These are phyloP conservation scores for Trimorus sp. DNA, from an alignment of 2,888 invertebrate genomes.

Conservation along the genomic window DNA sequence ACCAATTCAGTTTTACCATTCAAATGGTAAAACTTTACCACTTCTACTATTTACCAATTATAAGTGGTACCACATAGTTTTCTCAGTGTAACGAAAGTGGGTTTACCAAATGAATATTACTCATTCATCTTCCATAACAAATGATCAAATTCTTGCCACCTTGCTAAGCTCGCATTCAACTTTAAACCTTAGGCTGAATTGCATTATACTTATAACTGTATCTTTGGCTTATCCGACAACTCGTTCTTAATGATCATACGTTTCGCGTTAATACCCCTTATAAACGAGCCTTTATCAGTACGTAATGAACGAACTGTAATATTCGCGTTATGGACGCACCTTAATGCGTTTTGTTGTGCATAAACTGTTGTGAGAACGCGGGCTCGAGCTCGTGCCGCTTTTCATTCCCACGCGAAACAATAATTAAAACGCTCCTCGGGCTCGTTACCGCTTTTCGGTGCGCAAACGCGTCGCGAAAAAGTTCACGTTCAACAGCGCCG, in stretches of 20 bases:
- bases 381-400: not conserved
- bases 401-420: slow-evolving; percentile 4
- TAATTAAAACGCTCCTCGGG: slow-evolving; percentile 19
- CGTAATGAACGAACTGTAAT: slow-evolving; percentile 29
- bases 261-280: slow-evolving; percentile 19
- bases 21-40: too few species aligned
- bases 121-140: too few species aligned
- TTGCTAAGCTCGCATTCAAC: too few species aligned
- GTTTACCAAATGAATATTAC: too few species aligned
- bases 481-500: not conserved
- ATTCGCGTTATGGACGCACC: slow-evolving; percentile 26
- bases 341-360: slow-evolving; percentile 20
- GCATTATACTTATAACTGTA: not conserved
- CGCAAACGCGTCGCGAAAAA: not conserved
- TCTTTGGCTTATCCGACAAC: not conserved
- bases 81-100: too few species aligned
- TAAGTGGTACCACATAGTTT: too few species aligned
- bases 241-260: slow-evolving; percentile 12
- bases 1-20: too few species aligned
- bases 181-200: not conserved
- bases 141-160: too few species aligned
- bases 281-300: slow-evolving; percentile 28
- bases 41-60: too few species aligned
- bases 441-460: too few species aligned
- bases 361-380: slow-evolving; percentile 22